These are phyloP conservation scores for Microctenopoma steveboyesi DNA, from an alignment of 2,797 vertebrate genomes.

Conservation along the genomic window DNA sequence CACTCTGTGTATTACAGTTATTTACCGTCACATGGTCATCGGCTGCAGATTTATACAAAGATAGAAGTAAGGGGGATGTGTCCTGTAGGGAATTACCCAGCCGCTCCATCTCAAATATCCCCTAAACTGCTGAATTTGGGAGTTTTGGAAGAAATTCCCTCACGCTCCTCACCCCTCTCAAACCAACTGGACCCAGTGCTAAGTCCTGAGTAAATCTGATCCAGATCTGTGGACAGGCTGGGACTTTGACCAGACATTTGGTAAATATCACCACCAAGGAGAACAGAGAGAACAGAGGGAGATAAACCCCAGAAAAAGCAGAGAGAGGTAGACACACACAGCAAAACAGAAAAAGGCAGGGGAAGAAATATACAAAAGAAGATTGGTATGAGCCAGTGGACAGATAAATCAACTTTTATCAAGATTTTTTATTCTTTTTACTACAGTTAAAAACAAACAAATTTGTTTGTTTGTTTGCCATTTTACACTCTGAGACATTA, in stretches of 20 bases:
- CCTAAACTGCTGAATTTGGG: slow-evolving; percentile 40
- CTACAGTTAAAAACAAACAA: not conserved
- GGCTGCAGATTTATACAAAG: slow-evolving; percentile 14
- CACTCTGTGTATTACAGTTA: not conserved
- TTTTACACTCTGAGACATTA: slow-evolving; percentile 12
- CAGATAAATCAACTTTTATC: not conserved
- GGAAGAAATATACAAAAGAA: slow-evolving; percentile 30
- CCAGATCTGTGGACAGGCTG: slow-evolving; percentile 46
- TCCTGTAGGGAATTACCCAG: slow-evolving; percentile 52
- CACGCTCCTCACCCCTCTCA: slow-evolving; percentile 26
- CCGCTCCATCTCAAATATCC: slow-evolving; percentile 29
- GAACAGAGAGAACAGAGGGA: slow-evolving; percentile 23
- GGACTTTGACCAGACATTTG: slow-evolving; percentile 50
- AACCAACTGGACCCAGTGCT: slow-evolving; percentile 40
- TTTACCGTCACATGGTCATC: slow-evolving; percentile 7
- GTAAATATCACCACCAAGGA: slow-evolving; percentile 50
- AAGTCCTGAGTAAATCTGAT: slow-evolving; percentile 52
- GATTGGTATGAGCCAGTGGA: slow-evolving; percentile 8
- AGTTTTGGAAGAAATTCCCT: slow-evolving; percentile 59
- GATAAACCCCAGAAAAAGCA: slow-evolving; percentile 41
- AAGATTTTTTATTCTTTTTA: not conserved
- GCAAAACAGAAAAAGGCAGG: not conserved
- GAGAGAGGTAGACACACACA: slow-evolving; percentile 23
- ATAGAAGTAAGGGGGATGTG: slow-evolving; percentile 16
- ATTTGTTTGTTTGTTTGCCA: not conserved